A percentile compares a stretch with the other conserved stretches of the same genome.
phyloP scores from a whole-genome alignment of 2,888 invertebrate species.

The Gymnosoma rotundatum region DNA sequence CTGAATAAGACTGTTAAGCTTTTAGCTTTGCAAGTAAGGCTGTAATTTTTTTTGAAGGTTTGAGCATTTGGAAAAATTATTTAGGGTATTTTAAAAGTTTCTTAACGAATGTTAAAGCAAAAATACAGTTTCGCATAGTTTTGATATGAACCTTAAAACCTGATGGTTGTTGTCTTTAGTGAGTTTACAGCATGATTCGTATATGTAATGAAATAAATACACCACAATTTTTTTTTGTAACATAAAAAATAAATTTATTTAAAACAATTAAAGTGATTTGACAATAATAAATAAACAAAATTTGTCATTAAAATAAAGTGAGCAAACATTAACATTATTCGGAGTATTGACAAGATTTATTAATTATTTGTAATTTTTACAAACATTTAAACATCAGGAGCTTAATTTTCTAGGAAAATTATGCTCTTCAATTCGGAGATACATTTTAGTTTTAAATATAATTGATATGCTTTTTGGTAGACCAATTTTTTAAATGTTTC shows the following conservation, averaged over 20 bases:
- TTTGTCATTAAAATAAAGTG: slow-evolving; percentile 34
- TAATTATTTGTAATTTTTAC: slow-evolving; percentile 34
- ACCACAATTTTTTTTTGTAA: neutral
- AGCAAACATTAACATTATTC: slow-evolving; percentile 49
- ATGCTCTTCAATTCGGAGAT: slow-evolving; percentile 8
- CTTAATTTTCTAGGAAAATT: slow-evolving; percentile 28
- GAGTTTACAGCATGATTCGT: slow-evolving; percentile 14
- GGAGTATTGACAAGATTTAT: slow-evolving; percentile 48
- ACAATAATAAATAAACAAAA: slow-evolving; percentile 61
- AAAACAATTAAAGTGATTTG: slow-evolving; percentile 62
- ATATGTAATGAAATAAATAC: neutral
- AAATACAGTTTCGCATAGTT: too few species aligned
- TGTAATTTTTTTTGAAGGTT: too few species aligned
- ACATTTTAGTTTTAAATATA: neutral
- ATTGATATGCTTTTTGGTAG: slow-evolving; percentile 49
- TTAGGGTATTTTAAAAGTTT: too few species aligned
- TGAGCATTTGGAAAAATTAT: too few species aligned
- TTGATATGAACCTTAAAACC: neutral
- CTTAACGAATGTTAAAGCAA: too few species aligned
- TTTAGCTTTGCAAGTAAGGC: too few species aligned
- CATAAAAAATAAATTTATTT: slow-evolving; percentile 57
- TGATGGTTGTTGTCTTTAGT: neutral
- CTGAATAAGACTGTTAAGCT: too few species aligned
- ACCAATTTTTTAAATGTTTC: slow-evolving; percentile 34
- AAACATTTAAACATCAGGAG: neutral